Evolutionary conservation across 2,113 vertebrate genomes (phyloP).

Genomic region (Forbesichthys agassizii): DNA sequence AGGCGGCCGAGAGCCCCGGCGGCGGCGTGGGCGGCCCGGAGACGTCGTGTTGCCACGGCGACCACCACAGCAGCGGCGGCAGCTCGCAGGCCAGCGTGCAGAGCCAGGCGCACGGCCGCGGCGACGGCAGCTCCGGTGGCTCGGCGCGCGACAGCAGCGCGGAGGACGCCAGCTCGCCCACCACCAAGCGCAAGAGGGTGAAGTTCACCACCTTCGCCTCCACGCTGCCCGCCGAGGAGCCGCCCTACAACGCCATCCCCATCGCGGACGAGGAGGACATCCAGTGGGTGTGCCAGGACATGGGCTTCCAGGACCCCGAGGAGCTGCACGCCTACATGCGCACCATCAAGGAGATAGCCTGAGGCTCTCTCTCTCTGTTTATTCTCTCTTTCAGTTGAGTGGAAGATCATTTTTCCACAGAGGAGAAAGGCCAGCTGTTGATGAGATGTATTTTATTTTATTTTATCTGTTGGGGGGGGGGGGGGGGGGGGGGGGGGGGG

Average conservation of each 20-base stretch:
- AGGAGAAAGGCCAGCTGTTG: slow-evolving; percentile 63
- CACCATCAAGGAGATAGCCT: slow-evolving; percentile 96
- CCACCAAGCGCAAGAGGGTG: slow-evolving; percentile 96
- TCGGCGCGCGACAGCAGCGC: slow-evolving; percentile 89
- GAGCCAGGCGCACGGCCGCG: slow-evolving; percentile 93
- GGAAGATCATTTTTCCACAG: slow-evolving; percentile 70
- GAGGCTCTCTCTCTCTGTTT: slow-evolving; percentile 46
- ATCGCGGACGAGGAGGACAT: slow-evolving; percentile 93
- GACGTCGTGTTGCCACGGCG: slow-evolving; percentile 90
- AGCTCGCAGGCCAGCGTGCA: slow-evolving; percentile 97
- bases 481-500: no score
- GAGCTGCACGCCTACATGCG: slow-evolving; percentile 95
- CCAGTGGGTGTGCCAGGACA: slow-evolving; percentile 97
- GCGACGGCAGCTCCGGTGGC: slow-evolving; percentile 91
- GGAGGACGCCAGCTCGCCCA: slow-evolving; percentile 93
- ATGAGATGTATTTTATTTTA: slow-evolving; percentile 56
- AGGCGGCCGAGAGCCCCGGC: slow-evolving; percentile 84
- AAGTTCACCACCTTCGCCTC: slow-evolving; percentile 95
- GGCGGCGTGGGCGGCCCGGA: slow-evolving; percentile 81
- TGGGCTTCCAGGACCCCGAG: slow-evolving; percentile 91
- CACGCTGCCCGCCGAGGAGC: slow-evolving; percentile 91
- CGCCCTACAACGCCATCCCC: slow-evolving; percentile 95
- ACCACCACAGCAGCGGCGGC: slow-evolving; percentile 94
- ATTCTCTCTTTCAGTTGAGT: slow-evolving; percentile 67
- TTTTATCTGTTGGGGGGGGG: no score